Evolutionary conservation across 2,797 vertebrate genomes (phyloP).

Genomic region (Cossypha polioptera): DNA sequence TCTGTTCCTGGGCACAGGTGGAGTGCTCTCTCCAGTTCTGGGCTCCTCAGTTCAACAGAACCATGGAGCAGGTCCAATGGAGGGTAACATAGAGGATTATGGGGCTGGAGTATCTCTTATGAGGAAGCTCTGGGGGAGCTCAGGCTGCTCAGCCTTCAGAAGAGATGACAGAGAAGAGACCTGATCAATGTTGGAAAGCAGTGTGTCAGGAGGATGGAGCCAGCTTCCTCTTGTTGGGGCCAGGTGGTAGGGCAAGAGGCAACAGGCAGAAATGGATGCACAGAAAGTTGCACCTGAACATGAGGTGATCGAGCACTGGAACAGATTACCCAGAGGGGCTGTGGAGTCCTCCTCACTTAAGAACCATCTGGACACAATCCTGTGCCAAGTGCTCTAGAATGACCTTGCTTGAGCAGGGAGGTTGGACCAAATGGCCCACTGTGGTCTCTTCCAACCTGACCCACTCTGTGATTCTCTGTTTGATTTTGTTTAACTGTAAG

Average conservation of each 20-base stretch:
- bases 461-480: background rate
- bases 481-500: background rate
- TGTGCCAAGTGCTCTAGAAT: background rate
- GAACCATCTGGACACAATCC: background rate
- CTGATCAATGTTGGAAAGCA: accelerated
- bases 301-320: background rate
- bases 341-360: background rate
- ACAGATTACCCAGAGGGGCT: too few relatives aligned
- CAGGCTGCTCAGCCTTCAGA: accelerated
- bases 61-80: background rate
- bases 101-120: background rate
- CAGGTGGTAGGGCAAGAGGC: background rate
- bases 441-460: background rate
- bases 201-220: background rate
- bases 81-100: background rate
- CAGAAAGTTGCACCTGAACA: background rate
- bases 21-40: background rate
- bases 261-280: background rate
- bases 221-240: background rate
- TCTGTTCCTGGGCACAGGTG: background rate
- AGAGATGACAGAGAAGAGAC: background rate
- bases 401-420: background rate
- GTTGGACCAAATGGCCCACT: background rate
- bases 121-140: background rate
- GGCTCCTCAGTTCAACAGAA: background rate